Evolutionary conservation across 1,140 invertebrate species (phyloP).

Genomic region (Carposina sasakii): DNA sequence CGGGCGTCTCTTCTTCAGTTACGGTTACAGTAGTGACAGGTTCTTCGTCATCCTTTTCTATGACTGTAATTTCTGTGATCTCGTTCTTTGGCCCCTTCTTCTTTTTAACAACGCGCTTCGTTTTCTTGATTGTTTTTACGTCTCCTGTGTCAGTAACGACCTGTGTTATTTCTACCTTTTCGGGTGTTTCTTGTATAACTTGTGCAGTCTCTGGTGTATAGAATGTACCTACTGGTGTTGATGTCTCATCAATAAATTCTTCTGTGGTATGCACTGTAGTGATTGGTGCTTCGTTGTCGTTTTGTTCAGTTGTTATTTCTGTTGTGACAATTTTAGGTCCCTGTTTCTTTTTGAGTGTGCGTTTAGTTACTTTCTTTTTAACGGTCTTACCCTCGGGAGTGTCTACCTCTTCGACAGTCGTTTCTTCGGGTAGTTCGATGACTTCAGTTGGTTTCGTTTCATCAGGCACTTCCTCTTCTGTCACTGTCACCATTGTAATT

Average conservation of each 20-base stretch:
- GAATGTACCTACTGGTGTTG: too few relatives aligned
- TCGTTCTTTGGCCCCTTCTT: conserved; percentile 11
- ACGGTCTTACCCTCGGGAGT: conserved; percentile 40
- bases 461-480: conserved; percentile 14
- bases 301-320: conserved; percentile 65
- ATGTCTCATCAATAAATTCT: conserved; percentile 29
- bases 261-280: conserved; percentile 51
- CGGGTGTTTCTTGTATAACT: conserved; percentile 15
- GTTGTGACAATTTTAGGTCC: conserved; percentile 56
- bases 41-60: conserved; percentile 7
- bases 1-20: conserved; percentile 19
- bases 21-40: conserved; percentile 1
- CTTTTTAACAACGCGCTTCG: conserved; percentile 8
- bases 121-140: not conserved
- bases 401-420: not conserved
- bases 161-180: conserved; percentile 17
- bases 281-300: conserved; percentile 56
- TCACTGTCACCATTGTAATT: conserved; percentile 32
- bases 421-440: conserved; percentile 1
- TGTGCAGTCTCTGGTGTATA: conserved; percentile 8
- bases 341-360: conserved; percentile 43
- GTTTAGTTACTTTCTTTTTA: conserved; percentile 35
- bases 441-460: conserved; percentile 9
- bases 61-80: conserved; percentile 11
- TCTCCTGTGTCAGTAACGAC: not conserved